These are phyloP conservation scores for Actinopyga echinites DNA, from an alignment of 53 echinoderm and acorn worm genomes.

Conservation along the genomic window DNA sequence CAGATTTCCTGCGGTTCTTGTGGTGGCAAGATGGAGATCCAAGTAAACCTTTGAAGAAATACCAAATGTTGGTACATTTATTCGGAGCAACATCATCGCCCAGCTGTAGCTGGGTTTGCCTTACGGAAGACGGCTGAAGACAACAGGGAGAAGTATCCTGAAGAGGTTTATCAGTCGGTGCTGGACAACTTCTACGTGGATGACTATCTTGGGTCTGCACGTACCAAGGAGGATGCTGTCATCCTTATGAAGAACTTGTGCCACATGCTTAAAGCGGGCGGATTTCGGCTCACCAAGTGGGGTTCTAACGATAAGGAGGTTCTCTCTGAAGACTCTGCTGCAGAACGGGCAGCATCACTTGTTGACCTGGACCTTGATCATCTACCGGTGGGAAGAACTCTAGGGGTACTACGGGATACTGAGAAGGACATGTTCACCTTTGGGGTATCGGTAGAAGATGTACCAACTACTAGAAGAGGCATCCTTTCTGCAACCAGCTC, in stretches of 20 bases:
- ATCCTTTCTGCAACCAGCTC: conserved; percentile 56
- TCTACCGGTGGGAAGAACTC: conserved; percentile 56
- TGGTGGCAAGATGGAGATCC: conserved; percentile 60
- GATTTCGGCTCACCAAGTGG: conserved; percentile 60
- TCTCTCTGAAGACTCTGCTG: conserved; percentile 1
- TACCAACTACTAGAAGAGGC: conserved; percentile 59
- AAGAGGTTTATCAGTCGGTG: not conserved
- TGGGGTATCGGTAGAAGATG: conserved; percentile 32
- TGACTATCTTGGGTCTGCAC: conserved; percentile 60
- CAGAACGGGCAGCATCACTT: conserved; percentile 54
- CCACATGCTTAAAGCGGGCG: conserved; percentile 35
- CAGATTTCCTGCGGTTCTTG: conserved; percentile 53
- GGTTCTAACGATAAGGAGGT: conserved; percentile 37
- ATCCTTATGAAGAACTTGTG: conserved; percentile 17
- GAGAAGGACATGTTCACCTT: conserved; percentile 55
- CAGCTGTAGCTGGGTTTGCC: conserved; percentile 46
- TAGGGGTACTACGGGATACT: conserved; percentile 64
- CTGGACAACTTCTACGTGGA: conserved; percentile 65
- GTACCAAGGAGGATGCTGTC: conserved; percentile 29
- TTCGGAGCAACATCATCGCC: conserved; percentile 54
- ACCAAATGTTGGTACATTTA: conserved; percentile 50
- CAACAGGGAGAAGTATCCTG: not conserved
- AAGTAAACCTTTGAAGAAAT: not conserved
- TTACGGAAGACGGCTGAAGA: conserved; percentile 42
- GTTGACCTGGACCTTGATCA: conserved; percentile 21